Conservation (phyloP, 2,888 invertebrate species). For the Dicyrtomina minuta region DNA sequence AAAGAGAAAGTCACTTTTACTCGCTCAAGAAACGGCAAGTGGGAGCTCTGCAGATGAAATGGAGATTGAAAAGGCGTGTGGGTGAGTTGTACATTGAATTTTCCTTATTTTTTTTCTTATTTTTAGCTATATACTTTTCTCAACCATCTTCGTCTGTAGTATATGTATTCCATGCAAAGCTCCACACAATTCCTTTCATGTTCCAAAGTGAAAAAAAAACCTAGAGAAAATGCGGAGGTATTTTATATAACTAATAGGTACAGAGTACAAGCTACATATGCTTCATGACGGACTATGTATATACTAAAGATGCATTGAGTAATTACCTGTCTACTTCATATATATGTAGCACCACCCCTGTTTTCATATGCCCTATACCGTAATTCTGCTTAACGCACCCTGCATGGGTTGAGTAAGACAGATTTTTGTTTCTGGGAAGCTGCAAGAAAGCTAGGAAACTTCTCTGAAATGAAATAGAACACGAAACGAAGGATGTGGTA, state of each 20-base stretch:
- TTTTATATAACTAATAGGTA: no score
- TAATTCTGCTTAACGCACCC: no score
- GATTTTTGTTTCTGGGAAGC: no score
- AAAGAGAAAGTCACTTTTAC: conserved; percentile 58
- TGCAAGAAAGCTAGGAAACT: no score
- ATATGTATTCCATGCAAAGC: not conserved
- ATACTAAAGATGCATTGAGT: not conserved
- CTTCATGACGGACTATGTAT: not conserved
- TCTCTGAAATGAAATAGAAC: no score
- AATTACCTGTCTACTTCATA: conserved; percentile 16
- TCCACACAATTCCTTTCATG: not conserved
- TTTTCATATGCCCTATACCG: no score
- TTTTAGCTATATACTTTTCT: not conserved
- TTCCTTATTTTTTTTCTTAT: not conserved
- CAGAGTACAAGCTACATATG: no score
- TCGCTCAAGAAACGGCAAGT: conserved; percentile 18
- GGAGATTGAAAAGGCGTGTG: conserved; percentile 32
- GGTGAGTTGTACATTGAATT: conserved; percentile 26
- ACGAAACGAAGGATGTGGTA: no score
- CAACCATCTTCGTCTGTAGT: no score
- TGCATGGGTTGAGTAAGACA: no score
- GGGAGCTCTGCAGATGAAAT: conserved; percentile 29
- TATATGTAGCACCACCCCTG: not conserved
- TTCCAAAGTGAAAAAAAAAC: not conserved
- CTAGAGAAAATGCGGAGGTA: not conserved